These are phyloP conservation scores for Microcebus ravelobensis DNA, from an alignment of 2,113 vertebrate genomes.

Conservation along the genomic window DNA sequence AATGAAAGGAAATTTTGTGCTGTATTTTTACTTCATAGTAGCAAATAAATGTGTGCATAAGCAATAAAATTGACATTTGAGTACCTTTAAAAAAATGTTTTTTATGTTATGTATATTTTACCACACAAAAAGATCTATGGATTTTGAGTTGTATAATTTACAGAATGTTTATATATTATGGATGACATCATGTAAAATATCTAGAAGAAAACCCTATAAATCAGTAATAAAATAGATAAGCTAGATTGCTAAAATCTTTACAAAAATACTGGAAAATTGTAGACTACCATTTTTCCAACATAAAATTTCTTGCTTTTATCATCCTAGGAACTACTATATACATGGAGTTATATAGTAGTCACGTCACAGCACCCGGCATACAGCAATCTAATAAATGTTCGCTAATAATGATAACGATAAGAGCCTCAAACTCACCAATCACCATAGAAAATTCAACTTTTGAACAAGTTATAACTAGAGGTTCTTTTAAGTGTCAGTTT, in stretches of 20 bases:
- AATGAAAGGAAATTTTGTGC: no score
- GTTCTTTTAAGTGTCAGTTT: constrained; percentile 31
- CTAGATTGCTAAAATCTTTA: neutral
- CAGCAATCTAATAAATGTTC: neutral
- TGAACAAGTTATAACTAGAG: neutral
- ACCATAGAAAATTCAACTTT: neutral
- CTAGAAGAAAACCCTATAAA: constrained; percentile 26
- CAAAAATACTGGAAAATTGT: neutral
- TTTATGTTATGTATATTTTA: neutral
- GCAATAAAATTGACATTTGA: no score
- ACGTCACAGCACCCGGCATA: neutral
- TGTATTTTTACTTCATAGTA: no score
- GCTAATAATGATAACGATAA: neutral
- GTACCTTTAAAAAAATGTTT: no score
- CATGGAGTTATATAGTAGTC: neutral
- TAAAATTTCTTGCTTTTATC: neutral
- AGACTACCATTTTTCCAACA: neutral
- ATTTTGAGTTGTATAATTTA: neutral
- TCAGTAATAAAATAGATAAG: neutral
- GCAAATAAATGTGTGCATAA: no score
- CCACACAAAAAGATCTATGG: neutral
- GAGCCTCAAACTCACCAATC: neutral
- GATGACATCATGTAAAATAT: neutral
- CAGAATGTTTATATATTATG: neutral
- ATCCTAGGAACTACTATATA: neutral